phyloP scores from a whole-genome alignment of 2,113 vertebrate genomes.

The Rhizomys pruinosus region DNA sequence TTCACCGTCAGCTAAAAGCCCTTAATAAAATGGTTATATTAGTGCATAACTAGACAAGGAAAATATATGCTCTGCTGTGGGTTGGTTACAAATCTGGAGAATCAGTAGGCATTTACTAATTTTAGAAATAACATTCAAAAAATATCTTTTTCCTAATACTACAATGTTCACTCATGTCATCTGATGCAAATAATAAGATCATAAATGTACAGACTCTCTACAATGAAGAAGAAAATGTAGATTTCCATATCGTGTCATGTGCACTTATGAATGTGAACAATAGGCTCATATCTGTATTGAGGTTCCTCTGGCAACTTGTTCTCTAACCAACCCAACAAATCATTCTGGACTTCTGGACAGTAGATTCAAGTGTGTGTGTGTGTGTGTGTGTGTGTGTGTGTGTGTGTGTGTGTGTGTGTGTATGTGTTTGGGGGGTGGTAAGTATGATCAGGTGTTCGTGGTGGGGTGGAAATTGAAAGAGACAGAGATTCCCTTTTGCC shows the following conservation, averaged over 20 bases:
- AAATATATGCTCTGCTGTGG: background rate
- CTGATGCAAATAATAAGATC: background rate
- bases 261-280: background rate
- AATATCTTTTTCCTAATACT: background rate
- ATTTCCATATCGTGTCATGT: background rate
- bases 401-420: background rate
- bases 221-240: background rate
- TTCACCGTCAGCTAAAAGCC: background rate
- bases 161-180: background rate
- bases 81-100: background rate
- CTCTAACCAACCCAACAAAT: background rate
- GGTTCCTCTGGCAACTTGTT: background rate
- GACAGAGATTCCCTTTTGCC: background rate
- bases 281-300: background rate
- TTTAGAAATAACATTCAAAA: background rate
- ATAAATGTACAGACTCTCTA: background rate
- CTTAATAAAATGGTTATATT: slow-evolving; percentile 9
- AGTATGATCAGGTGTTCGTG: background rate
- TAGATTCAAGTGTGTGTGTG: background rate
- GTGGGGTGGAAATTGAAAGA: background rate
- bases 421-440: too few relatives aligned
- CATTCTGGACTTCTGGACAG: background rate
- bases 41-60: background rate
- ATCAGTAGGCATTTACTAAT: background rate
- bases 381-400: background rate